Conservation (phyloP, 2,888 invertebrate genomes). For the Caprella mutica region DNA sequence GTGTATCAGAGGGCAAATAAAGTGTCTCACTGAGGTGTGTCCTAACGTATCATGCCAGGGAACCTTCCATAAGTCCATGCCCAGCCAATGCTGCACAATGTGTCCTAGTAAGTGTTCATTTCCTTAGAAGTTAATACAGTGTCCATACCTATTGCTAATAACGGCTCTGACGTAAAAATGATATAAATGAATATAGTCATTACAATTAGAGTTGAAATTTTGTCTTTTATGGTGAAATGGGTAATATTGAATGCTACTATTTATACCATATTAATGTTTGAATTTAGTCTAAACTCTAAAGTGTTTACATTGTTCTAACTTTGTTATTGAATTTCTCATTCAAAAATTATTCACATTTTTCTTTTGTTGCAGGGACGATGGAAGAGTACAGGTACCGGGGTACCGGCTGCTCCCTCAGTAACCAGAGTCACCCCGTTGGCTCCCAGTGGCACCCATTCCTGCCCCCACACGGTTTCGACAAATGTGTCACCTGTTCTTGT, state of each 20-base stretch:
- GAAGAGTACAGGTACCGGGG: slow-evolving; percentile 1
- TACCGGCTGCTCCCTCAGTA: slow-evolving; percentile 40
- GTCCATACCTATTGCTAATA: too few relatives aligned
- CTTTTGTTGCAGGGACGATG: slow-evolving; percentile 7
- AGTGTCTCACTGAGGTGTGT: slow-evolving; percentile 39
- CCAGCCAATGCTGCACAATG: slow-evolving; percentile 39
- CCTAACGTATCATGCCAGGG: slow-evolving; percentile 36
- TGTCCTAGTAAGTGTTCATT: slow-evolving; percentile 39
- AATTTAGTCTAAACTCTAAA: too few relatives aligned
- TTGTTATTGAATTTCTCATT: too few relatives aligned
- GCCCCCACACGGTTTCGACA: slow-evolving; percentile 85
- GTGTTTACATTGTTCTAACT: too few relatives aligned
- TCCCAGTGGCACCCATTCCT: slow-evolving; percentile 87
- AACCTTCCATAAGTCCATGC: slow-evolving; percentile 36
- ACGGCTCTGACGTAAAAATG: too few relatives aligned
- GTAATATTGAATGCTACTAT: too few relatives aligned
- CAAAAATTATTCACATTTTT: too few relatives aligned
- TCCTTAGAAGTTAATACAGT: too few relatives aligned
- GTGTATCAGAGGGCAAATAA: slow-evolving; percentile 39
- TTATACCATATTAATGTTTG: too few relatives aligned
- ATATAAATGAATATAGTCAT: too few relatives aligned
- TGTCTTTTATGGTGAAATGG: too few relatives aligned
- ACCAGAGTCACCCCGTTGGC: slow-evolving; percentile 65
- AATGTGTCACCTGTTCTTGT: slow-evolving; percentile 79
- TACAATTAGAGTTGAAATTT: too few relatives aligned